A percentile compares a stretch with the other conserved stretches of the same genome.
phyloP scores from a whole-genome alignment of 2,888 invertebrate species.

The Pseudoips prasinana region DNA sequence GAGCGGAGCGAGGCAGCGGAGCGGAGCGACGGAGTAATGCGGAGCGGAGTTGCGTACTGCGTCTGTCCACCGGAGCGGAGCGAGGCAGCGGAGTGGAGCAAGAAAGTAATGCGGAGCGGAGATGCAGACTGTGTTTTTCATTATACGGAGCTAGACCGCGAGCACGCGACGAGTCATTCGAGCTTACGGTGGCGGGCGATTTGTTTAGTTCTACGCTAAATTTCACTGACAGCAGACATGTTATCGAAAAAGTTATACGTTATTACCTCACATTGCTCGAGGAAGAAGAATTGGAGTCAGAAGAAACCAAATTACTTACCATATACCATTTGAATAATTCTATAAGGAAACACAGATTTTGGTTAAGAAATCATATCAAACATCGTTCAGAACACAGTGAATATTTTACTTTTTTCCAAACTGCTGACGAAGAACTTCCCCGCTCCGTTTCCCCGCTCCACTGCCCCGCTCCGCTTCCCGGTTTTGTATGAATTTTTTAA shows the following conservation, averaged over 20 bases:
- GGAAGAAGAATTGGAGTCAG: too few species aligned
- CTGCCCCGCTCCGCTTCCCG: background rate
- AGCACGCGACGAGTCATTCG: background rate
- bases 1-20: too few species aligned
- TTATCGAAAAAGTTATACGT: too few species aligned
- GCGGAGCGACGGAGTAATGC: too few species aligned
- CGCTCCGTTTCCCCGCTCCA: background rate
- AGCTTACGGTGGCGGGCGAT: background rate
- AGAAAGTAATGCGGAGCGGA: too few species aligned
- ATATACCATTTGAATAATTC: background rate
- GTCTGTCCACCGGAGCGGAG: background rate
- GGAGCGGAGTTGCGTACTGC: too few species aligned
- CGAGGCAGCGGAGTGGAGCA: background rate
- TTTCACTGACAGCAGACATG: background rate
- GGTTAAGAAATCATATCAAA: conserved; percentile 19
- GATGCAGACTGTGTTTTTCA: too few species aligned
- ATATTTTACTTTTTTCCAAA: conserved; percentile 24
- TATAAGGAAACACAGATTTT: conserved; percentile 3
- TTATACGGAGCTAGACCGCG: too few species aligned
- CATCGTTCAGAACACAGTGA: conserved; percentile 18
- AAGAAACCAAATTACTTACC: too few species aligned
- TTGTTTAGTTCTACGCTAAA: background rate
- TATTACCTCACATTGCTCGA: too few species aligned
- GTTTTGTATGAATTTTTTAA: background rate
- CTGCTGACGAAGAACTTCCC: conserved; percentile 18